Percentiles rank a stretch among this genome's conserved stretches.
phyloP scores from a whole-genome alignment of 2,888 invertebrate genomes.

The Meta bourneti region DNA sequence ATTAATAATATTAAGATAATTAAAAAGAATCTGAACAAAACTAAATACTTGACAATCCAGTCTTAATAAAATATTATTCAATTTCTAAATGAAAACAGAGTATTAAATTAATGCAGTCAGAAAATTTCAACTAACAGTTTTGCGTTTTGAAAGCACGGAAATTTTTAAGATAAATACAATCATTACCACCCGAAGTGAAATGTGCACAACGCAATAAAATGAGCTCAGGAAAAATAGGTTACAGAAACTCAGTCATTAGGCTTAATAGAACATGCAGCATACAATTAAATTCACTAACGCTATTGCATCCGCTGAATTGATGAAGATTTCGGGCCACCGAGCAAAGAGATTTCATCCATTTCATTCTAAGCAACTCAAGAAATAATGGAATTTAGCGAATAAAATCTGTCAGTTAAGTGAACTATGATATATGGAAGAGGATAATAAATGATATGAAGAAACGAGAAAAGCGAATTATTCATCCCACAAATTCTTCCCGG shows the following conservation, averaged over 20 bases:
- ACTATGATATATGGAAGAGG: constrained; percentile 28
- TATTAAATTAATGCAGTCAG: not conserved
- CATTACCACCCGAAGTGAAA: not conserved
- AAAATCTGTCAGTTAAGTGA: constrained; percentile 47
- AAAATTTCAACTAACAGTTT: not conserved
- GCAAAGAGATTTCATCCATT: not conserved
- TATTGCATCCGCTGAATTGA: not conserved
- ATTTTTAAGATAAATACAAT: not conserved
- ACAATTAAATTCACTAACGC: not conserved
- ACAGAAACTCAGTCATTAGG: not conserved
- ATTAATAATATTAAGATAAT: not conserved
- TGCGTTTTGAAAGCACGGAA: not conserved
- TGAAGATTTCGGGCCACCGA: not conserved
- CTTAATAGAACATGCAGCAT: not conserved
- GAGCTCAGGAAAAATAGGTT: not conserved
- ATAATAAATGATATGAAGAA: constrained; percentile 40
- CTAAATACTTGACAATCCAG: too few relatives aligned
- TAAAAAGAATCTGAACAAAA: too few relatives aligned
- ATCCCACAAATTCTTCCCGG: constrained; percentile 2
- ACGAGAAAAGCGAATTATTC: constrained; percentile 37
- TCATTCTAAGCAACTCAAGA: constrained; percentile 1
- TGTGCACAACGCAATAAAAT: not conserved
- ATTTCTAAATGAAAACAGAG: too few relatives aligned
- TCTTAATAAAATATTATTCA: too few relatives aligned
- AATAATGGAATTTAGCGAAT: constrained; percentile 40